Base-by-base conservation (phyloP, 2,797 vertebrate species). In the Cuculus canorus region DNA sequence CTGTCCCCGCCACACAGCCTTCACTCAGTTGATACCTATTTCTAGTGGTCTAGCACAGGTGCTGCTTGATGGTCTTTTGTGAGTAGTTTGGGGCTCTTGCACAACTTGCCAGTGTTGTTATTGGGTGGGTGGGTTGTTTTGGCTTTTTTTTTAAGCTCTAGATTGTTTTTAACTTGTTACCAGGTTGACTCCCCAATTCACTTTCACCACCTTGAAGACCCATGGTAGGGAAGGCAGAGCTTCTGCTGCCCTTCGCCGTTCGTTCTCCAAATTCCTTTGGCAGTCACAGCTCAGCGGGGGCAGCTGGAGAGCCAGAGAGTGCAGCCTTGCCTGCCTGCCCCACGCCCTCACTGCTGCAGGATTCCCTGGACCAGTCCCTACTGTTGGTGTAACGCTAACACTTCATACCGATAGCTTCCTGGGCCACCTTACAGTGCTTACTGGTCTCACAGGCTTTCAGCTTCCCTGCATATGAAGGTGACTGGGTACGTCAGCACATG, bases 1-100 rank as follows among this genome's bases (percentile, higher is more conserved):
- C 27, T 77, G 80, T 77, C 83, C 85, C 61, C 89, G 54, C 75
- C 82, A 88, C 93, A 53, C 71, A 75, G 80, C 86, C 87, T 80
- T 86, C 64, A 7, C 35, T 75, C 72, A 47, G 78, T 63, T 43
- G 56, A 73, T 83, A 69, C 85, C 71, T 66, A 5, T 50, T 93
- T 92, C 84, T 85, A 83, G 92, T 91, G 94, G 91, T 93, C 72
- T 86, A 35, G 71, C 65, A 52, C 76, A 25, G 75, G 66, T 96
- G 89, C 92, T 95, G 87, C 80, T 95, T 82, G 47, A 76, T 71
- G 68, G 69, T 96, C 83, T 30, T 83, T 95, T 84, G 54, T 92
- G 89, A 95, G 84, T 96, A 95, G 91, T 94, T 86, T 65, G 92
- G 81, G 91, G 69, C 77, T 60, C 77, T 88, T 81, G 82, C 95